Percentiles rank a stretch among this genome's conserved stretches.
phyloP scores from a whole-genome alignment of 2,888 invertebrate species.

The Acleris literana region DNA sequence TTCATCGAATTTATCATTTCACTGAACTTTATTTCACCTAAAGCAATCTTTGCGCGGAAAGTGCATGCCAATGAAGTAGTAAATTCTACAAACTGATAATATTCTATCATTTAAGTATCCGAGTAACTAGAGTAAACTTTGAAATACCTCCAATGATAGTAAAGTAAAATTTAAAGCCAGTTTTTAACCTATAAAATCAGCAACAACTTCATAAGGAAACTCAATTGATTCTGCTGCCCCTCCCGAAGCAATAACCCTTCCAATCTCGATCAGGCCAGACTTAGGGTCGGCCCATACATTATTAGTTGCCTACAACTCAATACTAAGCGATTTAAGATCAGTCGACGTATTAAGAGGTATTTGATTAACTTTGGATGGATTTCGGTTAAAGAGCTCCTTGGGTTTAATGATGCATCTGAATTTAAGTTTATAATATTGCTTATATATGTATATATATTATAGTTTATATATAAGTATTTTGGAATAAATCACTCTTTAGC shows the following conservation, averaged over 20 bases:
- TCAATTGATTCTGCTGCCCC: conserved; percentile 42
- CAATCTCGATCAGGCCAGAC: conserved; percentile 63
- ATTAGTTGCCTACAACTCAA: conserved; percentile 78
- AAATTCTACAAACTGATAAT: too few relatives aligned
- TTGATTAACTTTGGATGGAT: conserved; percentile 70
- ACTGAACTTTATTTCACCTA: too few relatives aligned
- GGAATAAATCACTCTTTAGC: not conserved
- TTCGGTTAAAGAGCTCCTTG: conserved; percentile 24
- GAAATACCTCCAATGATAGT: not conserved
- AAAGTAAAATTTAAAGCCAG: too few relatives aligned
- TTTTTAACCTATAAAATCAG: not conserved
- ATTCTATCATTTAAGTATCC: too few relatives aligned
- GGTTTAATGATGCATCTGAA: not conserved
- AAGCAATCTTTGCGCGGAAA: too few relatives aligned
- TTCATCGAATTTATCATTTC: too few relatives aligned
- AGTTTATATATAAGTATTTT: too few relatives aligned
- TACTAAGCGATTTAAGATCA: conserved; percentile 78
- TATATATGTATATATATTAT: too few relatives aligned
- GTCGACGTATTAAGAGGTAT: conserved; percentile 63
- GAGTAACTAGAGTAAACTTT: too few relatives aligned
- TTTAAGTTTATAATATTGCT: not conserved
- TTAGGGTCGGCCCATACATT: conserved; percentile 68
- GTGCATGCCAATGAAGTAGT: too few relatives aligned
- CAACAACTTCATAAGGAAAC: not conserved
- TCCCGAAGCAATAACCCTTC: conserved; percentile 61